Conservation (phyloP, 1,140 invertebrate species). For the Cotesia glomerata region DNA sequence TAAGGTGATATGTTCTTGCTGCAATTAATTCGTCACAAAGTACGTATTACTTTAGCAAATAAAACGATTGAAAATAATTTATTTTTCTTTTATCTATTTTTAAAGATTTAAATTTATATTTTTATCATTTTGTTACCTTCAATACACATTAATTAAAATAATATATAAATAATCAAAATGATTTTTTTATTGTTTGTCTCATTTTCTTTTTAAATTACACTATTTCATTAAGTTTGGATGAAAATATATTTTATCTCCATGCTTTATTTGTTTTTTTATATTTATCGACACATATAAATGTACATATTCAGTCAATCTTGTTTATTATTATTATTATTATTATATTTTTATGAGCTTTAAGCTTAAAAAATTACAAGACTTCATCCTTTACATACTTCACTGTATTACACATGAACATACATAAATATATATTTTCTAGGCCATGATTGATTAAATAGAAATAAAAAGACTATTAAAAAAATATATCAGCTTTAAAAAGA, state of each 20-base stretch:
- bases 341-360: no score
- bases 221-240: neutral
- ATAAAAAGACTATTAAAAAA: neutral
- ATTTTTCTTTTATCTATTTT: no score
- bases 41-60: neutral
- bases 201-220: neutral
- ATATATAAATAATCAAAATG: slow-evolving; percentile 2
- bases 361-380: no score
- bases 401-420: neutral
- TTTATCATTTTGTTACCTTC: neutral
- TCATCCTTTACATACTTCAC: neutral
- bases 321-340: neutral
- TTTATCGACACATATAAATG: slow-evolving; percentile 15
- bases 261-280: neutral
- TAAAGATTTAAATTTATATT: neutral
- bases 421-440: neutral
- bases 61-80: no score
- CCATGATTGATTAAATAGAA: neutral
- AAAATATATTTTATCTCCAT: slow-evolving; percentile 12
- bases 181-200: neutral
- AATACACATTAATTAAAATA: neutral
- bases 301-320: slow-evolving; percentile 23
- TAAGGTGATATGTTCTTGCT: neutral
- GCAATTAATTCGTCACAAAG: neutral
- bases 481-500: neutral